Base-by-base conservation (phyloP, 2,113 vertebrate species). In the Gallinago undulata region DNA sequence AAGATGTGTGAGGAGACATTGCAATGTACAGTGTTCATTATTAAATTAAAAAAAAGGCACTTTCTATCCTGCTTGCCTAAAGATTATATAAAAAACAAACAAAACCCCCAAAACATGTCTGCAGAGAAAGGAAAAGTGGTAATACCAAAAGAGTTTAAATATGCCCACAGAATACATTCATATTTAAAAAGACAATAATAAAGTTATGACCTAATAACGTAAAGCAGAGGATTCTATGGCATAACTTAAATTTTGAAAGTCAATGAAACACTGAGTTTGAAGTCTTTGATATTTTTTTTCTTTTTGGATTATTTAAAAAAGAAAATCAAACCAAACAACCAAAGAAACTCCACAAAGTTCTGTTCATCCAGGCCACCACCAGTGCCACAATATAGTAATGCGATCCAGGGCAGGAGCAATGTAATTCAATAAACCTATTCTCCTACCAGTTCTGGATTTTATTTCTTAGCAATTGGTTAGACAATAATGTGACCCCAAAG, bases 41-140 rank as follows among this genome's bases (percentile, higher is more conserved):
- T 89, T 83, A 84, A 93, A 83, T 83, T 81, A 78, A 90, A 87
- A 85, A 85, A 85, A 97, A 97, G 97, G 96, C 96, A 97, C 97
- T 97, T 97, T 59, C 89, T 89, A 43, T 75, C 57, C 62, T 87
- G 35, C 48, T 94, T 89, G 89, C 80, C 77, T 95, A 63, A 79
- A 68, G 30, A 60, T 63, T 66, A 43, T 72, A 64, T 8, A 63
- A 84, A 87, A 92, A 62, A 21, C 30, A 56, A 70, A 51, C 50
- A 10, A 48, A 59, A 6, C 35, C 15, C 31, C 13, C 84, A 13
- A 35, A 89, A 57, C 37, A 31, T 9, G 5, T 41, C 62, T 75
- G 60, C n/a, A 77, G 43, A 41, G 23, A 56, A 59, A 69, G n/a
- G 22, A 41, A 50, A 62, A 81, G 60, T 87, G 76, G 68, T 75